phyloP scores from a whole-genome alignment of 2,888 invertebrate genomes.

The Matsumyia berberina region DNA sequence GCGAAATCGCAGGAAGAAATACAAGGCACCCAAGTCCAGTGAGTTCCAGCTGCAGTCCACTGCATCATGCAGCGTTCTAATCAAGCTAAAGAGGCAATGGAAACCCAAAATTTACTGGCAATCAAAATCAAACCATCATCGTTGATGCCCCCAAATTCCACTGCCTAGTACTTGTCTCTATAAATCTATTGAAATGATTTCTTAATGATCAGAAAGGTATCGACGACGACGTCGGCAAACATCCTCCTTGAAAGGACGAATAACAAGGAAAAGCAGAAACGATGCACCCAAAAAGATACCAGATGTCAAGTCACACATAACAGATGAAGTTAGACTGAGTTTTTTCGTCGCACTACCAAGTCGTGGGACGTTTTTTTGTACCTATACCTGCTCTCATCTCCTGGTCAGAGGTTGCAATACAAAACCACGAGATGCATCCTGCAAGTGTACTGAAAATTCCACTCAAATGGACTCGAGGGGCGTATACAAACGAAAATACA shows the following conservation, averaged over 20 bases:
- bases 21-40: too few species aligned
- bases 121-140: slow-evolving; percentile 32
- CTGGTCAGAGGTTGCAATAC: slow-evolving; percentile 6
- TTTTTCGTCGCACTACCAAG: slow-evolving; percentile 11
- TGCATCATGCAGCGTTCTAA: too few species aligned
- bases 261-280: slow-evolving; percentile 1
- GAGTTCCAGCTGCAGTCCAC: too few species aligned
- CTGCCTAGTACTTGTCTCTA: neutral
- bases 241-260: slow-evolving; percentile 49
- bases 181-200: slow-evolving; percentile 57
- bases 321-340: slow-evolving; percentile 27
- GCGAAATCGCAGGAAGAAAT: too few species aligned
- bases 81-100: too few species aligned
- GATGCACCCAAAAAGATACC: slow-evolving; percentile 22
- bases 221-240: slow-evolving; percentile 48
- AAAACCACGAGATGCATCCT: slow-evolving; percentile 13
- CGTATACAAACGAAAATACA: slow-evolving; percentile 8
- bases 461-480: slow-evolving; percentile 16
- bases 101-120: too few species aligned
- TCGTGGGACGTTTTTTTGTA: neutral
- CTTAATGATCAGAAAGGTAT: slow-evolving; percentile 28
- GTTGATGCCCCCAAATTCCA: slow-evolving; percentile 14
- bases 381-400: slow-evolving; percentile 38
- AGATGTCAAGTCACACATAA: slow-evolving; percentile 58
- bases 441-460: slow-evolving; percentile 29